Evolutionary conservation across 92 coral and sea anemone genomes (phyloP), one percentile per base, ranked within the genome.

Genomic region (Phenganax stokvisi): DNA sequence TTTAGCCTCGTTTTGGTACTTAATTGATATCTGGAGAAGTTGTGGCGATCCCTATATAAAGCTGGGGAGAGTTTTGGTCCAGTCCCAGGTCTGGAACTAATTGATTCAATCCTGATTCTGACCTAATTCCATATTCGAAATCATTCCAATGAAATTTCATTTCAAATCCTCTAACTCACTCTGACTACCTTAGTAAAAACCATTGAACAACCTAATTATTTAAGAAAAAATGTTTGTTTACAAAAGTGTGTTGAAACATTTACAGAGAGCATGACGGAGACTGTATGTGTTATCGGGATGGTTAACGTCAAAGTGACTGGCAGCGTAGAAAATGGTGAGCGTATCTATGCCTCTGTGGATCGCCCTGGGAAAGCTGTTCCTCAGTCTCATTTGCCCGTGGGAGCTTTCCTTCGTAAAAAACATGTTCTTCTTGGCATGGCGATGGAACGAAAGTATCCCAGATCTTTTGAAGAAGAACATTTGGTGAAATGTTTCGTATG

Each of bases 261-360:
- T 76, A 1, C 64, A 57, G 80, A 76, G 90, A 90, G 88, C 54
- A 74, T 82, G 47, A 91, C 98, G 7, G 98, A 94, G 64, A 89
- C 89, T 8, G 96, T 94, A n/a, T 94, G 98, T 74, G 92, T 94
- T 17, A 92, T 94, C n/a, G 98, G 98, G 25, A 94, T 94, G 89
- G 92, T 94, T 20, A 86, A 87, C 71, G 97, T 94, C 51, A 89
- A 90, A 73, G 89, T 94, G 28, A 86, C 81, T 70, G 98, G 97
- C 5, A 90, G 92, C 20, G 96, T 91, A 0, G 79, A 76, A 9
- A 85, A 96, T 12, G 98, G 98, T 12, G 98, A 94, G 64, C 92
- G 98, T 30, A 85, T 94, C 62, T 94, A 91, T 79, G 90, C 98
- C 8, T 92, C 98, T 12, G 83, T 75, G 11, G 87, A 84, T 47